A percentile compares a stretch with the other conserved stretches of the same genome.
phyloP scores from a whole-genome alignment of 2,888 invertebrate genomes.

The Phasia obesa region DNA sequence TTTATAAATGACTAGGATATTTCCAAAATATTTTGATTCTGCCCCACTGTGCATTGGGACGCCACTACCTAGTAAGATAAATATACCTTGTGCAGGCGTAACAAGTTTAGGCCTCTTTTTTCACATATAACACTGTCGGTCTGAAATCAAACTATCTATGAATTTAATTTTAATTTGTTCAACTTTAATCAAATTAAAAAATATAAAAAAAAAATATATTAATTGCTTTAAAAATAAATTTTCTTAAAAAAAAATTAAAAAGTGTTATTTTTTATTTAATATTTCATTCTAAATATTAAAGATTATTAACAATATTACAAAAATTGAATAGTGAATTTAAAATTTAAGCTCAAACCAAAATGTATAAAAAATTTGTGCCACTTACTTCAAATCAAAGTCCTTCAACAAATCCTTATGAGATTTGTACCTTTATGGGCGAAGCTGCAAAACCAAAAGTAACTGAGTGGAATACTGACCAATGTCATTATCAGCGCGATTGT shows the following conservation, averaged over 20 bases:
- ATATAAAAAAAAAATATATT: conserved; percentile 5
- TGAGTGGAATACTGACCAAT: conserved; percentile 75
- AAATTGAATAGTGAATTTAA: conserved; percentile 6
- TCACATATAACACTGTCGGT: not conserved
- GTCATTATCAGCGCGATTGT: conserved; percentile 75
- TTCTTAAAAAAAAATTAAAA: not conserved
- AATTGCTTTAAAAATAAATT: conserved; percentile 9
- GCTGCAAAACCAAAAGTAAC: conserved; percentile 39
- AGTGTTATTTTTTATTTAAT: not conserved
- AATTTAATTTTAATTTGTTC: conserved; percentile 26
- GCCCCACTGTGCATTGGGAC: too few relatives aligned
- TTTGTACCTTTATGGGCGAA: conserved; percentile 78
- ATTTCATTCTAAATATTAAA: not conserved
- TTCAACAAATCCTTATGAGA: conserved; percentile 77
- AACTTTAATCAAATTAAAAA: conserved; percentile 17
- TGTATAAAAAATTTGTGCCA: conserved; percentile 79
- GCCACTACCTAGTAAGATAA: too few relatives aligned
- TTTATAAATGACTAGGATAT: too few relatives aligned
- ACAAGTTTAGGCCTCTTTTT: too few relatives aligned
- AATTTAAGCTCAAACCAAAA: conserved; percentile 67
- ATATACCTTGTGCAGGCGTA: too few relatives aligned
- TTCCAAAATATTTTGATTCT: too few relatives aligned
- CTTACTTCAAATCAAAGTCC: conserved; percentile 76
- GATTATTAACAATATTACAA: not conserved
- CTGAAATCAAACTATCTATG: conserved; percentile 42